phyloP scores from a whole-genome alignment of 2,888 invertebrate genomes.

The Drosophila formosana region DNA sequence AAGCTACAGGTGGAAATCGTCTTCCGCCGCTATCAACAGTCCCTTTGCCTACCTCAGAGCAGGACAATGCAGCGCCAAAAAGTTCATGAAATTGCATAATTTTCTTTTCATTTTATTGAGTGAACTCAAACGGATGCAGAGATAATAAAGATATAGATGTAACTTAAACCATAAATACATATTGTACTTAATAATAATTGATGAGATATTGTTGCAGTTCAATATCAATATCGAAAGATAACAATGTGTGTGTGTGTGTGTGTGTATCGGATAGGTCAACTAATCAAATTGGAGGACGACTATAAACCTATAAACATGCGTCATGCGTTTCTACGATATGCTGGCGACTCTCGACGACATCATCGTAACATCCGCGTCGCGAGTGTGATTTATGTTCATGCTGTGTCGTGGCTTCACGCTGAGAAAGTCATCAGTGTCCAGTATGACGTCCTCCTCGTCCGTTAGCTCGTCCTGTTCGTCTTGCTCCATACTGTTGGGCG shows the following conservation, averaged over 20 bases:
- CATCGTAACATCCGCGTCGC: slow-evolving; percentile 37
- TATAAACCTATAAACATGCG: slow-evolving; percentile 24
- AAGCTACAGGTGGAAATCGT: background rate
- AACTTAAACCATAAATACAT: slow-evolving; percentile 50
- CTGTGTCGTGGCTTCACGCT: slow-evolving; percentile 51
- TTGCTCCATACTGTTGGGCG: background rate
- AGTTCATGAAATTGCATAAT: slow-evolving; percentile 2
- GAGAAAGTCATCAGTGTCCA: slow-evolving; percentile 63
- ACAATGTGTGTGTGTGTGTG: slow-evolving; percentile 2
- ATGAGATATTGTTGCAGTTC: slow-evolving; percentile 19
- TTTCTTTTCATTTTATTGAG: slow-evolving; percentile 29
- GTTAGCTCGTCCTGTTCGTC: background rate
- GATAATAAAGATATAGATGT: slow-evolving; percentile 11
- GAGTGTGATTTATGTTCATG: slow-evolving; percentile 22
- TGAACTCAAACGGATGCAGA: slow-evolving; percentile 30
- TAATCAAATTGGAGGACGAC: slow-evolving; percentile 34
- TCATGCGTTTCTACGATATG: slow-evolving; percentile 34
- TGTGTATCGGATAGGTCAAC: slow-evolving; percentile 34
- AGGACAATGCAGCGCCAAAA: background rate
- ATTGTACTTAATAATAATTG: slow-evolving; percentile 20
- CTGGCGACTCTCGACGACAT: slow-evolving; percentile 16
- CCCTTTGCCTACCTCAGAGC: too few species aligned
- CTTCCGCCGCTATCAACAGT: background rate
- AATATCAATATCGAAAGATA: slow-evolving; percentile 27
- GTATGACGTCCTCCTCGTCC: slow-evolving; percentile 46